A percentile compares a stretch with the other conserved stretches of the same genome.
phyloP scores from a whole-genome alignment of 2,888 invertebrate species.

The Euspilapteryx auroguttella region DNA sequence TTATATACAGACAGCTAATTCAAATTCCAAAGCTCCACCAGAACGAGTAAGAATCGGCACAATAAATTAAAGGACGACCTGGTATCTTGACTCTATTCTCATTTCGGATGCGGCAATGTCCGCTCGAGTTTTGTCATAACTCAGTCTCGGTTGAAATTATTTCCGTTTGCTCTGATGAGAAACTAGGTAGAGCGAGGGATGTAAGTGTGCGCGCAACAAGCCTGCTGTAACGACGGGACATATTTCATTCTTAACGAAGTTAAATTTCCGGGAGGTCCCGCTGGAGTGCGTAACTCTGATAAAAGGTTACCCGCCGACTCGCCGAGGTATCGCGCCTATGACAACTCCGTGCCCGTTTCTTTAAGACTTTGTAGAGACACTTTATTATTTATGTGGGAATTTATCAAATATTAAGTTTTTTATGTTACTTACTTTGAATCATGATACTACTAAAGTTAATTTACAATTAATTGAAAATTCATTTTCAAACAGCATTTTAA shows the following conservation, averaged over 20 bases:
- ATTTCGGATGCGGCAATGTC: constrained; percentile 60
- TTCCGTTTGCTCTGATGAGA: constrained; percentile 58
- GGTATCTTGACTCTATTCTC: constrained; percentile 57
- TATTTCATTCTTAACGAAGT: constrained; percentile 61
- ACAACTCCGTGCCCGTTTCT: too few relatives aligned
- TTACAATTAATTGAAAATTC: too few relatives aligned
- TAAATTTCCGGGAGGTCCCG: constrained; percentile 55
- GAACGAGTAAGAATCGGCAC: constrained; percentile 30
- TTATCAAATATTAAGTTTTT: too few relatives aligned
- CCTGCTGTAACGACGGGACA: constrained; percentile 54
- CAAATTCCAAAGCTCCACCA: too few relatives aligned
- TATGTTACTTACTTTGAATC: too few relatives aligned
- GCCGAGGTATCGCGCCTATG: too few relatives aligned
- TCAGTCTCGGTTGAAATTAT: constrained; percentile 60
- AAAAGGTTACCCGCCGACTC: constrained; percentile 41
- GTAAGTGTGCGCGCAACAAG: constrained; percentile 54
- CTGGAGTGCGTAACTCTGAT: constrained; percentile 56
- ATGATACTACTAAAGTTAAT: too few relatives aligned
- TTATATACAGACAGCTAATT: too few relatives aligned
- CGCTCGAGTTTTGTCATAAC: constrained; percentile 60
- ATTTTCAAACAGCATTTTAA: too few relatives aligned
- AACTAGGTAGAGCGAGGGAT: constrained; percentile 53
- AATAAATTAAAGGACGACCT: constrained; percentile 49
- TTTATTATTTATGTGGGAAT: too few relatives aligned
- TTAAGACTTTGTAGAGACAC: too few relatives aligned